These are phyloP conservation scores for Phaethon lepturus DNA, from an alignment of 2,113 vertebrate species.

Conservation along the genomic window DNA sequence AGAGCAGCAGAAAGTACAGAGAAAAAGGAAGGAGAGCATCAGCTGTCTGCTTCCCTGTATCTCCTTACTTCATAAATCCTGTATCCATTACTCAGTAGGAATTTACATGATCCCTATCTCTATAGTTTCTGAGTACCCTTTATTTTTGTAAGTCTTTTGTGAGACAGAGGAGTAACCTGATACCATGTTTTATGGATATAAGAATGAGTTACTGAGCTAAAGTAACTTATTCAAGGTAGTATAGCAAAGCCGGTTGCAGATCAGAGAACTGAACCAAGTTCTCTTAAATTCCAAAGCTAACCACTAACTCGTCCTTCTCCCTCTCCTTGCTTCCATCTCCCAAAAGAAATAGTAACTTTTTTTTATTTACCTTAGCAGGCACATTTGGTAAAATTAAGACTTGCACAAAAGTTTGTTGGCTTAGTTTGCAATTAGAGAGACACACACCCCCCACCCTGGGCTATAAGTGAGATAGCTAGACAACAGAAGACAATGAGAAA, in stretches of 20 bases:
- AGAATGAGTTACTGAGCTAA: not conserved
- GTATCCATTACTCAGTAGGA: not conserved
- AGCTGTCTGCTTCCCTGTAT: not conserved
- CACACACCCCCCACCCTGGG: not conserved
- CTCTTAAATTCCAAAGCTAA: not conserved
- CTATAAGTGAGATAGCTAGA: not conserved
- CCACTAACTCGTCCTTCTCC: not conserved
- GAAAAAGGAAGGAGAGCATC: not conserved
- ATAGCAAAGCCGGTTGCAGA: not conserved
- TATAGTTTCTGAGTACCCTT: not conserved
- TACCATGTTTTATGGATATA: not conserved
- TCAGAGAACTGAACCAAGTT: not conserved
- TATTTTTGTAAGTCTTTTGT: not conserved
- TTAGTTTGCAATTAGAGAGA: not conserved
- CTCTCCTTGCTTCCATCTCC: not conserved
- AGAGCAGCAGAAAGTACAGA: not conserved
- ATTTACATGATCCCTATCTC: not conserved
- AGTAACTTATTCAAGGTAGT: not conserved
- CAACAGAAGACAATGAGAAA: not conserved
- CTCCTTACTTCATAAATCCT: not conserved
- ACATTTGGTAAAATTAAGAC: not conserved
- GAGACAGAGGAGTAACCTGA: not conserved
- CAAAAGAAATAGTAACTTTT: not conserved
- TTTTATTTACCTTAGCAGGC: not conserved
- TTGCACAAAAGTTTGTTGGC: not conserved